Evolutionary conservation across 2,888 invertebrate species (phyloP).

Genomic region (Apamea sordens): DNA sequence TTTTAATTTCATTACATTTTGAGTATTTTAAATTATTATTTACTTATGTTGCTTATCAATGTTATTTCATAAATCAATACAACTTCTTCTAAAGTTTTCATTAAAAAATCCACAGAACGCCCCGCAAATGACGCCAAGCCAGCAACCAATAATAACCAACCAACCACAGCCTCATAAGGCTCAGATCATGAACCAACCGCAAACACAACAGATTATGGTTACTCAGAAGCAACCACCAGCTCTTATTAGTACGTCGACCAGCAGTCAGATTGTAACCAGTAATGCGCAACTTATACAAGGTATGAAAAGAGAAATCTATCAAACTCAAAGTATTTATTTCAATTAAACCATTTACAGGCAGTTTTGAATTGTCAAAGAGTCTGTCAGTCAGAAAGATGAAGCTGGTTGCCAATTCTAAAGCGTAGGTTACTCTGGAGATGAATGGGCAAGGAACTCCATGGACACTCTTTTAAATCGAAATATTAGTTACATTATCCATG

Average conservation of each 20-base stretch:
- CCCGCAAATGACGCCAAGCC: slow-evolving; percentile 86
- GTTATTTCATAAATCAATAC: not conserved
- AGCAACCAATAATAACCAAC: slow-evolving; percentile 87
- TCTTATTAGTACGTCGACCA: slow-evolving; percentile 78
- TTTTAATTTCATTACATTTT: not conserved
- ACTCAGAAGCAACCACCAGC: slow-evolving; percentile 86
- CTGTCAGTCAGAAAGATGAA: no score
- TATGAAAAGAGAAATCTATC: not conserved
- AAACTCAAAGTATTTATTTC: not conserved
- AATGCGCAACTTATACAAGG: slow-evolving; percentile 74
- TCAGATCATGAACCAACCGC: slow-evolving; percentile 82
- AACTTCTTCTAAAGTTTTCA: not conserved
- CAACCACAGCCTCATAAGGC: slow-evolving; percentile 90
- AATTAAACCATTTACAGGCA: not conserved
- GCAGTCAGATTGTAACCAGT: slow-evolving; percentile 75
- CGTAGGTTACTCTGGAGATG: not conserved
- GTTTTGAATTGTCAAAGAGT: not conserved
- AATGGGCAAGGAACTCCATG: not conserved
- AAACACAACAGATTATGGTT: slow-evolving; percentile 84
- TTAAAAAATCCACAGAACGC: slow-evolving; percentile 76
- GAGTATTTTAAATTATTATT: not conserved
- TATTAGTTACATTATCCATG: not conserved
- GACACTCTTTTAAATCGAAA: not conserved
- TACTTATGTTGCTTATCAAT: slow-evolving; percentile 12
- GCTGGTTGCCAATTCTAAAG: not conserved